A percentile compares a stretch with the other conserved stretches of the same genome.
Conservation (phyloP, 1,140 invertebrate species). For the Musca domestica region DNA sequence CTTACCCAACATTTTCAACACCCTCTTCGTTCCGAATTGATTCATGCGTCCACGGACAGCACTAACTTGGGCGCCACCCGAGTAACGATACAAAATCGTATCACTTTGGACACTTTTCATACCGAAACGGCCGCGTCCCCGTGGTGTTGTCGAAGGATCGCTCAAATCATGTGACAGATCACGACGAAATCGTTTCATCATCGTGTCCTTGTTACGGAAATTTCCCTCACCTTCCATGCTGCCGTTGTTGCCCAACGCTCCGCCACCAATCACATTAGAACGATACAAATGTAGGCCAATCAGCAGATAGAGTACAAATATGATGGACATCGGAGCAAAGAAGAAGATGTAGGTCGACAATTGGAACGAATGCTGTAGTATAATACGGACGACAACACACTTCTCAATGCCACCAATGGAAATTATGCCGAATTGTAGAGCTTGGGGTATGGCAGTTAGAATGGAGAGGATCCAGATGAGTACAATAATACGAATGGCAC, state of each 20-base stretch:
- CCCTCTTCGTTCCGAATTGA: constrained; percentile 57
- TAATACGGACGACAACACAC: constrained; percentile 60
- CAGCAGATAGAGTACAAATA: constrained; percentile 68
- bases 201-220: constrained; percentile 44
- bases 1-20: constrained; percentile 67
- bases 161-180: neutral
- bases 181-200: constrained; percentile 30
- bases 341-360: constrained; percentile 75
- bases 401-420: constrained; percentile 55
- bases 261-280: constrained; percentile 37
- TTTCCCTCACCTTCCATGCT: constrained; percentile 52
- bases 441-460: constrained; percentile 76
- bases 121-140: constrained; percentile 19
- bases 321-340: constrained; percentile 73
- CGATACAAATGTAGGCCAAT: constrained; percentile 66
- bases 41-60: constrained; percentile 48
- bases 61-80: constrained; percentile 41
- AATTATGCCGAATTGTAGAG: constrained; percentile 71
- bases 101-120: constrained; percentile 57
- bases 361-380: constrained; percentile 65
- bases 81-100: constrained; percentile 55
- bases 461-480: constrained; percentile 71
- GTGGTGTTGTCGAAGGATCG: neutral
- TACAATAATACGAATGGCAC: constrained; percentile 69
- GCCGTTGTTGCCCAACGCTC: constrained; percentile 21